Evolutionary conservation across 2,797 vertebrate genomes (phyloP).

Genomic region (Channallabes apus): DNA sequence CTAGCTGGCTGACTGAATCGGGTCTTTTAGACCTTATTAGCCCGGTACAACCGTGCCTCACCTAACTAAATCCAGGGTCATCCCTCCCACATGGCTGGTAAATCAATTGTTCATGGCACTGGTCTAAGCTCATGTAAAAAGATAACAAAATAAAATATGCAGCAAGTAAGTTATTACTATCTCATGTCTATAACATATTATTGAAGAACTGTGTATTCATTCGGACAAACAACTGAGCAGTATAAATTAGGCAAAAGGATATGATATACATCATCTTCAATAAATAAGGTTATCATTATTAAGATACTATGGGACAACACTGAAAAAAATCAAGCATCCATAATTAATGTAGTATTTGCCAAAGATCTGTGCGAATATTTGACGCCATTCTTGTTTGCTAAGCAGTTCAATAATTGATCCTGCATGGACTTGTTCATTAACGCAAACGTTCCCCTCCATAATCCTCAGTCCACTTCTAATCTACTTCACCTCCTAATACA

Average conservation of each 20-base stretch:
- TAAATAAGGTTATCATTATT: background rate
- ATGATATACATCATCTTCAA: too few species aligned
- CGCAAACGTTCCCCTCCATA: background rate
- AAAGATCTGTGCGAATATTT: background rate
- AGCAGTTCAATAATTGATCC: background rate
- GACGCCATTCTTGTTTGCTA: background rate
- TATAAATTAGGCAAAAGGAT: background rate
- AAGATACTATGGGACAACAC: too few species aligned
- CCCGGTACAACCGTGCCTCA: conserved; percentile 59
- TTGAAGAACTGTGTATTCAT: background rate
- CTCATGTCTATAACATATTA: background rate
- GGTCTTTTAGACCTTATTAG: conserved; percentile 66
- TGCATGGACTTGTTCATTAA: background rate
- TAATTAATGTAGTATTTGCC: background rate
- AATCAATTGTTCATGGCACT: conserved; percentile 39
- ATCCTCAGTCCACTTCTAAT: conserved; percentile 15
- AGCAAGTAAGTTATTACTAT: background rate
- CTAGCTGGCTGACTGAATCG: conserved; percentile 58
- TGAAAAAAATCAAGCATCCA: background rate
- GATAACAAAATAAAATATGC: background rate
- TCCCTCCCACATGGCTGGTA: conserved; percentile 50
- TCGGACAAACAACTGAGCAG: background rate
- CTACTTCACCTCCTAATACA: conserved; percentile 24
- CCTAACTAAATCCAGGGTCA: conserved; percentile 61
- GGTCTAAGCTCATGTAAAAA: background rate